Percentiles rank a stretch among this genome's conserved stretches.
Evolutionary conservation across 2,797 vertebrate genomes (phyloP).

Genomic region (Sebastes miniatus): DNA sequence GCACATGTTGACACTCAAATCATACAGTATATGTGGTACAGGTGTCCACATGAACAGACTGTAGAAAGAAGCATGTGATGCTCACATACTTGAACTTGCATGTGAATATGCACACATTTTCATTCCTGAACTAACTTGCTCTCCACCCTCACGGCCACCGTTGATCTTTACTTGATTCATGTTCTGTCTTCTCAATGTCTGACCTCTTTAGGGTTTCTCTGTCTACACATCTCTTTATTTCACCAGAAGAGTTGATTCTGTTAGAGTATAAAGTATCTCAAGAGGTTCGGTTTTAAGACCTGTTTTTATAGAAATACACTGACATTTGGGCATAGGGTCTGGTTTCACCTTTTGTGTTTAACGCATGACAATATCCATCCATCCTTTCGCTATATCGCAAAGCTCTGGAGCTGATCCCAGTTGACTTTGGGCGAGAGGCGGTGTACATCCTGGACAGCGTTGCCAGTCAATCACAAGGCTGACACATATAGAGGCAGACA

Average conservation of each 20-base stretch:
- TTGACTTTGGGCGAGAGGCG: neutral
- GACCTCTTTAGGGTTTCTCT: neutral
- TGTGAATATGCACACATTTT: conserved; percentile 11
- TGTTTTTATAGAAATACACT: neutral
- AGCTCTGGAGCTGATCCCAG: neutral
- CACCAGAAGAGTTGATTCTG: neutral
- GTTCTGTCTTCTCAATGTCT: neutral
- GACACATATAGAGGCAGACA: neutral
- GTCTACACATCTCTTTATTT: neutral
- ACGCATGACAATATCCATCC: neutral
- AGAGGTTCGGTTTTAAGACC: neutral
- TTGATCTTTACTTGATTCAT: neutral
- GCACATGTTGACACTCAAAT: neutral
- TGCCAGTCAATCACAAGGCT: neutral
- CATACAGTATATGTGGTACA: neutral
- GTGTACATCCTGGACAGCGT: too few relatives aligned
- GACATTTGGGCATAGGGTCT: neutral
- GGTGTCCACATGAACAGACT: neutral
- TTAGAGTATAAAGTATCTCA: neutral
- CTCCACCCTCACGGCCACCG: neutral
- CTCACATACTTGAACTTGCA: conserved; percentile 18
- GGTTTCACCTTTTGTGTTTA: neutral
- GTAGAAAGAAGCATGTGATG: neutral
- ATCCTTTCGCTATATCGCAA: neutral
- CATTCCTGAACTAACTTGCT: neutral